phyloP scores from a whole-genome alignment of 2,888 invertebrate species.

The Caradrina clavipalpis region DNA sequence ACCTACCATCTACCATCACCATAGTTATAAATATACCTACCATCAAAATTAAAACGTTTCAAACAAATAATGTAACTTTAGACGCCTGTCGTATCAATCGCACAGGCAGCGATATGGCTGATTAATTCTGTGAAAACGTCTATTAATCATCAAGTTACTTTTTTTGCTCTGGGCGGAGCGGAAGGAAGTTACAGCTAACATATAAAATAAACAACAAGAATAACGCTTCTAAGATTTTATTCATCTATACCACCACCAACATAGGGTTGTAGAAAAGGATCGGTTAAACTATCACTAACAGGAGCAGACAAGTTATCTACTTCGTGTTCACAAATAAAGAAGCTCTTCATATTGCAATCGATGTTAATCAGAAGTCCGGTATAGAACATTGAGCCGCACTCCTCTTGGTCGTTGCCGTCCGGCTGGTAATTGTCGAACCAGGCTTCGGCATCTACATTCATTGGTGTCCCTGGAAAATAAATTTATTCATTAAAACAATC shows the following conservation, averaged over 20 bases:
- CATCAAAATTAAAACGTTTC: too few species aligned
- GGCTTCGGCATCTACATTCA: background rate
- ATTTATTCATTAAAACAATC: background rate
- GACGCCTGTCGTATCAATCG: background rate
- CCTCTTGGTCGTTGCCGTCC: conserved; percentile 51
- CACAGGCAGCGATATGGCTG: background rate
- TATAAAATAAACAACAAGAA: background rate
- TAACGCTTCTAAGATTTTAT: background rate
- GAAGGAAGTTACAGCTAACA: too few species aligned
- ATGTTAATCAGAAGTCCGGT: conserved; percentile 77
- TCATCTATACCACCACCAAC: conserved; percentile 12
- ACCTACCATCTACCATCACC: too few species aligned
- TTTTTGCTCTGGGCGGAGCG: too few species aligned
- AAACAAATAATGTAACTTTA: too few species aligned
- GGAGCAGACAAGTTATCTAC: background rate
- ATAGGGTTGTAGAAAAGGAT: background rate
- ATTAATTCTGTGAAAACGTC: background rate
- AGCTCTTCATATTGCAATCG: conserved; percentile 71
- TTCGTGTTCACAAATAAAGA: conserved; percentile 84
- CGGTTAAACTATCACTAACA: background rate
- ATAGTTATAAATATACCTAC: too few species aligned
- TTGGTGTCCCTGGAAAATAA: background rate
- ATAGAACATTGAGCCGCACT: conserved; percentile 83
- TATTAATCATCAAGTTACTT: too few species aligned
- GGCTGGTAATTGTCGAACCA: conserved; percentile 32